phyloP scores from a whole-genome alignment of 35 echinoderm and acorn worm genomes.

The Patiria miniata region DNA sequence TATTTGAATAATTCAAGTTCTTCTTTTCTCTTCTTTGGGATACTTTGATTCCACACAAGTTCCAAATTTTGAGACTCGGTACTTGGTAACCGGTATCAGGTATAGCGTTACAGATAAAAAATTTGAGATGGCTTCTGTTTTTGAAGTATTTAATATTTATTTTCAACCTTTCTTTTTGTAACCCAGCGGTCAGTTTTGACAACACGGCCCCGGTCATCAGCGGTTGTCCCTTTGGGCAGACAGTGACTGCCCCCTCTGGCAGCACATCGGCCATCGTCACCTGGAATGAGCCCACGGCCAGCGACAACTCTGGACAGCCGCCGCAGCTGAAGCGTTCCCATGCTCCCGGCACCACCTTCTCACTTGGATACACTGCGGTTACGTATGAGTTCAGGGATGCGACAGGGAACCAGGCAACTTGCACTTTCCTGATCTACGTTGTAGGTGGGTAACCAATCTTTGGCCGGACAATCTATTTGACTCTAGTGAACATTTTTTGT shows the following conservation, averaged over 20 bases:
- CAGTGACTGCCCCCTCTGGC: slow-evolving; percentile 7
- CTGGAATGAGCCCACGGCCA: slow-evolving; percentile 54
- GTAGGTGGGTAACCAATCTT: background rate
- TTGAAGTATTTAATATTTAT: no score
- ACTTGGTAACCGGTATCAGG: no score
- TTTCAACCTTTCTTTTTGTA: background rate
- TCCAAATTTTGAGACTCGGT: no score
- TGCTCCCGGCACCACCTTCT: slow-evolving; percentile 35
- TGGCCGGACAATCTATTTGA: no score
- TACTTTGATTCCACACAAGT: no score
- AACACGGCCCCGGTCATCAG: slow-evolving; percentile 3
- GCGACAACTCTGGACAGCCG: slow-evolving; percentile 36
- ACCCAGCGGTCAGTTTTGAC: slow-evolving; percentile 21
- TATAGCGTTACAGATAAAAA: no score
- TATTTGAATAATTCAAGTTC: background rate
- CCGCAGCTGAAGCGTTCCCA: slow-evolving; percentile 1
- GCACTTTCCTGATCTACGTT: slow-evolving; percentile 33
- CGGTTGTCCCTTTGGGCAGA: slow-evolving; percentile 25
- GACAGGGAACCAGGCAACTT: slow-evolving; percentile 33
- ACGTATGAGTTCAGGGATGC: slow-evolving; percentile 57
- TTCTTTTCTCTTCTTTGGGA: no score
- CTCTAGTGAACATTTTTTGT: no score
- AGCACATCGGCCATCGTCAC: background rate
- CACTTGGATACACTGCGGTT: slow-evolving; percentile 53
- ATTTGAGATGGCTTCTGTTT: no score